These are phyloP conservation scores for Prosapia bicincta DNA, from an alignment of 2,888 invertebrate genomes.

Conservation along the genomic window DNA sequence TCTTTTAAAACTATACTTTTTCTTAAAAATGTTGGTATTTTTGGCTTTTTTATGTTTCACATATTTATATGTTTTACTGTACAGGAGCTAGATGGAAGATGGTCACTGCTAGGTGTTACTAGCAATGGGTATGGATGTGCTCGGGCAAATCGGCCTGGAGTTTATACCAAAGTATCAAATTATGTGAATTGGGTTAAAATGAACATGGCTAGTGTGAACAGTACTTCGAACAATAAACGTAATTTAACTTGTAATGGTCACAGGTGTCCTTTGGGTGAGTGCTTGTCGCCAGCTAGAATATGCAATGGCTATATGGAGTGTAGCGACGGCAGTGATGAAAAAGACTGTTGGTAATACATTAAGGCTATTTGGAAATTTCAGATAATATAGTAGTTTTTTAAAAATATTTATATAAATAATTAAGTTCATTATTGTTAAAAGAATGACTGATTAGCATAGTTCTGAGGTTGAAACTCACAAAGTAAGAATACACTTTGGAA, in stretches of 20 bases:
- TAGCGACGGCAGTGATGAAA: slow-evolving; percentile 68
- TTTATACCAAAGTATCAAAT: slow-evolving; percentile 74
- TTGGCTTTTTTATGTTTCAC: too few species aligned
- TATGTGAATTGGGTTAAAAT: slow-evolving; percentile 69
- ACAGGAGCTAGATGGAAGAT: slow-evolving; percentile 50
- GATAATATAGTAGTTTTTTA: not conserved
- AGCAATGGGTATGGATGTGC: slow-evolving; percentile 81
- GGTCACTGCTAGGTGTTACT: slow-evolving; percentile 59
- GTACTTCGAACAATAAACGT: not conserved
- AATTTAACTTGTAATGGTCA: slow-evolving; percentile 57
- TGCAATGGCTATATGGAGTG: slow-evolving; percentile 79
- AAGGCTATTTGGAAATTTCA: not conserved
- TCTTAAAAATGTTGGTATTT: too few species aligned
- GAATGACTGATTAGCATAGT: not conserved
- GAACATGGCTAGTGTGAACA: slow-evolving; percentile 46
- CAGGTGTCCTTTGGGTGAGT: slow-evolving; percentile 72
- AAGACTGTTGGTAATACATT: slow-evolving; percentile 19
- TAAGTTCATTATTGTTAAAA: not conserved
- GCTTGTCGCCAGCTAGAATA: slow-evolving; percentile 63
- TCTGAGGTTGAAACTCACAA: too few species aligned
- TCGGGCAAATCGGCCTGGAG: slow-evolving; percentile 71
- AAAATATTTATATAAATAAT: not conserved
- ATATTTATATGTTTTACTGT: too few species aligned
- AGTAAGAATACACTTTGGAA: too few species aligned
- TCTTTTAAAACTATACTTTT: too few species aligned